Evolutionary conservation across 35 echinoderm and acorn worm genomes (phyloP), one percentile per base, ranked within the genome.

Genomic region (Ophiothrix spiculata): DNA sequence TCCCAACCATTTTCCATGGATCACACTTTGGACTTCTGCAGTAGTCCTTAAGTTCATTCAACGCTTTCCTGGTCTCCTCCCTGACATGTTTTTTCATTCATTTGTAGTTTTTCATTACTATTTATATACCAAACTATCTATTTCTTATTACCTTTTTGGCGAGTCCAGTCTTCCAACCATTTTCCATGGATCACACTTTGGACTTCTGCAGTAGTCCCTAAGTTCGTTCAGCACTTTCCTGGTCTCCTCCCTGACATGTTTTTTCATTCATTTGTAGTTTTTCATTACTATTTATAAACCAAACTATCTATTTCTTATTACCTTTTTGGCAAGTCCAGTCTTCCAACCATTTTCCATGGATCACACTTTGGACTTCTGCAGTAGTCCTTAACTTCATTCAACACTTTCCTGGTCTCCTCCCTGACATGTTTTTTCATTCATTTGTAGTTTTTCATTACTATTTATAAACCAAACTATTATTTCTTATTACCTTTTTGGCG

Each of bases 401-500:
- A 56, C 15, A 90, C 94, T 56, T 75, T 86, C 54, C 42, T 86
- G 4, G 94, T 97, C 80, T 92, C 94, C 29, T n/a, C n/a, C n/a
- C n/a, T n/a, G n/a, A n/a, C n/a, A n/a, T n/a, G n/a, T n/a, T n/a
- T n/a, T n/a, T n/a, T n/a, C n/a, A n/a, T n/a, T n/a, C n/a, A n/a
- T n/a, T n/a, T n/a, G n/a, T n/a, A n/a, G n/a, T n/a, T n/a, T 81
- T 76, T n/a, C 83, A 29, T 3, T 78, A 90, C 56, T 97, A 82
- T 49, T 90, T 64, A 12, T 92, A 80, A 23, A 77, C 23, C 23
- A 12, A 16, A 25, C 1, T 37, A 11, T 37, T 0, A n/a, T 19
- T 36, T 37, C 81, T 76, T 79, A 97, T 36, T 88, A 97, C 95
- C 95, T 93, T 88, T 93, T 90, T 23, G 95, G 95, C 14, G 95